Evolutionary conservation across 2,797 vertebrate species (phyloP).

Genomic region (Notolabrus celidotus): DNA sequence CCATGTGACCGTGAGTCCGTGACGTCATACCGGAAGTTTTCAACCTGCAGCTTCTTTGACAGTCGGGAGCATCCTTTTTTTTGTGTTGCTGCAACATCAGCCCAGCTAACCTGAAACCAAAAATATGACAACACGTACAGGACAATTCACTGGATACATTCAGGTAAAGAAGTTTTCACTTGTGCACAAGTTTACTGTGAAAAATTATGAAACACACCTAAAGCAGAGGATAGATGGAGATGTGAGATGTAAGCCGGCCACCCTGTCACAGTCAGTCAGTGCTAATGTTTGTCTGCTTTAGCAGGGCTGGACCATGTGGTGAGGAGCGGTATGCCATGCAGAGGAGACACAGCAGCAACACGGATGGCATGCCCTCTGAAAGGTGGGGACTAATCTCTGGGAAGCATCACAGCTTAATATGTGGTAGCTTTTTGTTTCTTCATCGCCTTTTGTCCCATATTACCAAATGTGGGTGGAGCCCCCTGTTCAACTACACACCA

Average conservation of each 20-base stretch:
- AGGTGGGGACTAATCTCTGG: conserved; percentile 82
- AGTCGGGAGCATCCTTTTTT: conserved; percentile 13
- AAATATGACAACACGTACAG: conserved; percentile 47
- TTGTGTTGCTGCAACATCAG: background rate
- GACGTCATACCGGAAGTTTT: conserved; percentile 68
- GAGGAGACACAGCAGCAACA: conserved; percentile 99
- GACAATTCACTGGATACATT: conserved; percentile 20
- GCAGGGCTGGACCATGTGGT: conserved; percentile 82
- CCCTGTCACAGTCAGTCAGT: background rate
- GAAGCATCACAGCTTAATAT: background rate
- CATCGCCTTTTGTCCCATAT: background rate
- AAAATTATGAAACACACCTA: background rate
- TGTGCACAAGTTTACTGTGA: rapidly evolving
- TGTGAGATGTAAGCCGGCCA: background rate
- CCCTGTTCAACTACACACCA: too few relatives aligned
- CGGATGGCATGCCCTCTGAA: conserved; percentile 93
- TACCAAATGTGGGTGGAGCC: background rate
- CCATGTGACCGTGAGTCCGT: background rate
- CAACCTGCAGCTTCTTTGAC: background rate
- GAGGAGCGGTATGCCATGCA: conserved; percentile 95
- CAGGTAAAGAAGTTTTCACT: conserved; percentile 47
- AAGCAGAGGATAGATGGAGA: background rate
- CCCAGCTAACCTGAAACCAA: conserved; percentile 1
- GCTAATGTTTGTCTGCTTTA: conserved; percentile 29
- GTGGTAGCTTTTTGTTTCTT: too few relatives aligned